Evolutionary conservation across 2,113 vertebrate species (phyloP).

Genomic region (Ailuropoda melanoleuca): DNA sequence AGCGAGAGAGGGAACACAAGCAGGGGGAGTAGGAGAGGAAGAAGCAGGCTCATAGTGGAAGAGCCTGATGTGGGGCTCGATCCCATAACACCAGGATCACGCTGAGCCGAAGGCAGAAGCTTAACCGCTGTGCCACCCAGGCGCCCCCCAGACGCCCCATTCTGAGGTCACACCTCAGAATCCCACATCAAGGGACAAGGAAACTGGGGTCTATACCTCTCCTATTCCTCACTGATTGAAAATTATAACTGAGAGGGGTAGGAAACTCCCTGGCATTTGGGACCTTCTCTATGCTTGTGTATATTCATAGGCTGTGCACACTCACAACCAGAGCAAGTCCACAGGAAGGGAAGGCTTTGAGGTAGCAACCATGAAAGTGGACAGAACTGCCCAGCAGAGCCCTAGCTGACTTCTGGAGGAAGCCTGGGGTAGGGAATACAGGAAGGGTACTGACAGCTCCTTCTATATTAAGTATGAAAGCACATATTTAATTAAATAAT

Average conservation of each 20-base stretch:
- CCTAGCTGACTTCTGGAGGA: not conserved
- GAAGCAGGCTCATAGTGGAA: no score
- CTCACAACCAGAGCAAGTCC: not conserved
- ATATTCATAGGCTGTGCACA: accelerated
- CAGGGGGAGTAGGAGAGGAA: no score
- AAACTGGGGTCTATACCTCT: accelerated
- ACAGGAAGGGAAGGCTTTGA: not conserved
- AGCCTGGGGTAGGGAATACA: not conserved
- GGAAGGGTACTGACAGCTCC: not conserved
- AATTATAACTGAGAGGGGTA: not conserved
- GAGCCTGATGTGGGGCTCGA: no score
- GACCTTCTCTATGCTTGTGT: not conserved
- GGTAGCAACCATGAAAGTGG: no score
- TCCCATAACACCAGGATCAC: no score
- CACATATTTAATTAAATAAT: not conserved
- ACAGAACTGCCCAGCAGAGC: not conserved
- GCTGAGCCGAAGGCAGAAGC: no score
- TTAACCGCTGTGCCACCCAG: no score
- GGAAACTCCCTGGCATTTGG: not conserved
- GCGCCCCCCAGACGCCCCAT: not conserved
- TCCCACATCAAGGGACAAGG: accelerated
- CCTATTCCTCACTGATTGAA: accelerated
- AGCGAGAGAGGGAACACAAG: no score
- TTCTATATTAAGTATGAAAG: not conserved
- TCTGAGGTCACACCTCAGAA: not conserved